phyloP scores from a whole-genome alignment of 2,888 invertebrate species.

The Eremobia ochroleuca region DNA sequence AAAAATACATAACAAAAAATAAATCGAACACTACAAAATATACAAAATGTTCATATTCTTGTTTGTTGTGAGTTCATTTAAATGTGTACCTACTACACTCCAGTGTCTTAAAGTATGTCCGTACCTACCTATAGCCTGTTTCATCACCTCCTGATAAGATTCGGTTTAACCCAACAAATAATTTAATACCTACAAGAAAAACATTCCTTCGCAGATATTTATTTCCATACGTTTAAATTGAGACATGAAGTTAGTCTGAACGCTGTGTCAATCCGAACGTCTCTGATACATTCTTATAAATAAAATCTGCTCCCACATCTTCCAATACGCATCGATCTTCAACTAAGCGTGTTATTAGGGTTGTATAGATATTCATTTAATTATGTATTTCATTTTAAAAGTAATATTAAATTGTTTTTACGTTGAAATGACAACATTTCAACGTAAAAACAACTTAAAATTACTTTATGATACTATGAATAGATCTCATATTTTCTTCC shows the following conservation, averaged over 20 bases:
- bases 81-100: not conserved
- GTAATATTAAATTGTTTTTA: not conserved
- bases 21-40: too few species aligned
- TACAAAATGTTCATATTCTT: too few species aligned
- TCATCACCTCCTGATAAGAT: not conserved
- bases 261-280: conserved; percentile 46
- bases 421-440: too few species aligned
- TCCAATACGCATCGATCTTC: conserved; percentile 56
- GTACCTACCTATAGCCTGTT: not conserved
- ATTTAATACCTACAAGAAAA: conserved; percentile 24
- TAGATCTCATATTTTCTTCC: too few species aligned
- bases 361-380: conserved; percentile 32
- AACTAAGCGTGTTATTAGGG: conserved; percentile 47
- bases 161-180: not conserved
- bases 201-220: conserved; percentile 38
- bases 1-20: too few species aligned
- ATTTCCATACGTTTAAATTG: conserved; percentile 56
- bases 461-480: too few species aligned
- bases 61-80: too few species aligned
- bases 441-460: too few species aligned
- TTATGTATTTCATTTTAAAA: not conserved
- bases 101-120: not conserved
- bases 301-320: conserved; percentile 52
- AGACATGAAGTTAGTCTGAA: conserved; percentile 42
- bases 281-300: conserved; percentile 61